Conservation (phyloP, 23 tunicate species). For the Halocynthia aurantium region DNA sequence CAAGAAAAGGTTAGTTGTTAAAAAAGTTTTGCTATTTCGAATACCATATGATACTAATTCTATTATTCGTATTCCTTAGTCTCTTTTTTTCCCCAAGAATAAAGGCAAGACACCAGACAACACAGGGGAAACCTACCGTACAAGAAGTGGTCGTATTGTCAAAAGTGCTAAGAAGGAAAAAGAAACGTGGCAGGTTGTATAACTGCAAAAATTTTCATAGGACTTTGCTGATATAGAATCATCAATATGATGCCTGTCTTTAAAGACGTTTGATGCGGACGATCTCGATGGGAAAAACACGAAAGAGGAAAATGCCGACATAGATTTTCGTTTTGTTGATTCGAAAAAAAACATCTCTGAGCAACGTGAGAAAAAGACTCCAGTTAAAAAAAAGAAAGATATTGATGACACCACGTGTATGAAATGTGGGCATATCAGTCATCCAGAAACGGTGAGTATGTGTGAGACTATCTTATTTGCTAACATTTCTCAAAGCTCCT, state of each 20-base stretch:
- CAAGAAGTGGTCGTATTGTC: conserved; percentile 24
- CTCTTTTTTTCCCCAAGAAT: no score
- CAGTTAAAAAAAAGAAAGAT: not conserved
- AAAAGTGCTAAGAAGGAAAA: conserved; percentile 12
- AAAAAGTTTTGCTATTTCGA: no score
- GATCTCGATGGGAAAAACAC: not conserved
- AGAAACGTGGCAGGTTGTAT: conserved; percentile 14
- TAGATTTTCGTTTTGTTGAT: conserved; percentile 6
- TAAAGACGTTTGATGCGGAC: not conserved
- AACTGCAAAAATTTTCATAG: no score
- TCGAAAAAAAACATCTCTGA: not conserved
- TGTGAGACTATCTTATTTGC: not conserved
- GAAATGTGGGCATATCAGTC: conserved; percentile 13
- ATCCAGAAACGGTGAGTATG: conserved; percentile 12
- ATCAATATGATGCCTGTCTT: not conserved
- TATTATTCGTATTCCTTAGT: no score
- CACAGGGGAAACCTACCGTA: conserved; percentile 5
- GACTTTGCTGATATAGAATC: no score
- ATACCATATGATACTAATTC: no score
- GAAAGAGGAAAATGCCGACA: not conserved
- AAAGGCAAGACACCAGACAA: no score
- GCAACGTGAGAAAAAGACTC: not conserved
- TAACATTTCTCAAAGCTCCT: not conserved
- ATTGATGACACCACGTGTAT: conserved; percentile 11
- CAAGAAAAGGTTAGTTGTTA: no score